Evolutionary conservation across 2,888 invertebrate species (phyloP), one percentile per base, ranked within the genome.

Genomic region (Zonitis immaculata): DNA sequence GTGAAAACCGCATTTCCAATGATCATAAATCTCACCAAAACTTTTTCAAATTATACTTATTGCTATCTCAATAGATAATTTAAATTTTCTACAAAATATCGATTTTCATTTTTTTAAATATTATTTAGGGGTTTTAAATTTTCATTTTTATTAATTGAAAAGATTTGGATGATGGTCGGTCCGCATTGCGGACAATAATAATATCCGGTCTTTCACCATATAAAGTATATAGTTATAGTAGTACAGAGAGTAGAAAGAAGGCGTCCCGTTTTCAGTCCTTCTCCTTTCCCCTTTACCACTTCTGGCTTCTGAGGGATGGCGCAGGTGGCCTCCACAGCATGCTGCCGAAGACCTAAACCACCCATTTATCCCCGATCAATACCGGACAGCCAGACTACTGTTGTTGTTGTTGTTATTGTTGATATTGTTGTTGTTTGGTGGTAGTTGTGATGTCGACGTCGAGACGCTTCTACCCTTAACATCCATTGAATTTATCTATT

Each of bases 221-320:
- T n/a, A n/a, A n/a, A n/a, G n/a, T n/a, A n/a, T n/a, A n/a, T n/a
- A n/a, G n/a, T n/a, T n/a, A n/a, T n/a, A n/a, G n/a, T n/a, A 35
- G 14, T 28, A n/a, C n/a, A 28, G 28, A n/a, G n/a, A n/a, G n/a
- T n/a, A n/a, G 16, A 35, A 35, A 16, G 35, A 35, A 35, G 35
- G 35, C 35, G 35, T 35, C 35, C 35, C 35, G 35, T 35, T 35
- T 16, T 18, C 9, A 16, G 16, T 35, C 30, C 51, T 25, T 44
- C 14, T 20, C 42, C n/a, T n/a, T n/a, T n/a, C 11, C 48, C 51
- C 47, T 51, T 28, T 44, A 25, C 16, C 54, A n/a, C 43, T 35
- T 45, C 48, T 42, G 42, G 47, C 45, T 47, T 52, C 47, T 56
- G 51, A 6, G 56, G 56, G 56, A 56, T 56, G 56, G 49, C 56